Evolutionary conservation across 2,113 vertebrate species (phyloP).

Genomic region (Silurus meridionalis): DNA sequence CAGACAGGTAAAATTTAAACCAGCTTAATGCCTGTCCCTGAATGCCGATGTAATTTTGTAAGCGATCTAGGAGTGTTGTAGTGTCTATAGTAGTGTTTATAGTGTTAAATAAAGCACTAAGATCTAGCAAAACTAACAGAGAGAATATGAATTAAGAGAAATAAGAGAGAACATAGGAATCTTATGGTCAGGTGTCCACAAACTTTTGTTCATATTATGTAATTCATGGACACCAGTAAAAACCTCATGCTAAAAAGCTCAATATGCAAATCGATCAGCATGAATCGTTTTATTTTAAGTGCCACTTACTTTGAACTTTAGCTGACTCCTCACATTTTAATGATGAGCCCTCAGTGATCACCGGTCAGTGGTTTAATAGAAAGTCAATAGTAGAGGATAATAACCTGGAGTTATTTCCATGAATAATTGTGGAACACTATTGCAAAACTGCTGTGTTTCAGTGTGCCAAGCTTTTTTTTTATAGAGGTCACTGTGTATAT

Average conservation of each 20-base stretch:
- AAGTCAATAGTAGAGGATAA: background rate
- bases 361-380: slow-evolving; percentile 2
- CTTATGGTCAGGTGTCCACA: no score
- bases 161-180: no score
- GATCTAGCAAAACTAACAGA: no score
- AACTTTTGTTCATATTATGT: no score
- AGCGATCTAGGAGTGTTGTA: no score
- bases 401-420: slow-evolving; percentile 9
- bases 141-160: no score
- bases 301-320: background rate
- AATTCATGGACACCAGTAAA: no score
- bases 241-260: background rate
- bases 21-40: no score
- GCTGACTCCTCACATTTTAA: slow-evolving; percentile 7
- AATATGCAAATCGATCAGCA: background rate
- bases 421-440: background rate
- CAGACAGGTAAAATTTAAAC: no score
- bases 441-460: background rate
- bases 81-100: no score
- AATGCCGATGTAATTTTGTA: no score
- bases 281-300: background rate
- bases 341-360: background rate
- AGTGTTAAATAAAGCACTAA: no score
- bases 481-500: background rate
- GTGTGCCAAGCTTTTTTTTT: background rate